Percentiles rank a stretch among this genome's conserved stretches.
Conservation (phyloP, 2,113 vertebrate species). For the Oncorhynchus clarkii region DNA sequence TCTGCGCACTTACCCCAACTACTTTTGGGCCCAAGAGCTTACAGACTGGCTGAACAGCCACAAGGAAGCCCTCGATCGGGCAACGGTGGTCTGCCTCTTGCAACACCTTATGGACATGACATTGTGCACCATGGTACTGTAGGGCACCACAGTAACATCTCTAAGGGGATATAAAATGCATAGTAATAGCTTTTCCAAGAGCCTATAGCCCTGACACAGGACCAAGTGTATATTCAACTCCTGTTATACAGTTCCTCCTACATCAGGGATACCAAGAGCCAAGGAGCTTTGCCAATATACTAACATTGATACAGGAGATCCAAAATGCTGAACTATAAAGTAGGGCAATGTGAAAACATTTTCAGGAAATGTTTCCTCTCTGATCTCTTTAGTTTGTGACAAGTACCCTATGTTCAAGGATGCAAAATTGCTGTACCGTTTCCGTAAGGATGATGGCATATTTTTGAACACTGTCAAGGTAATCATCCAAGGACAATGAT, state of each 20-base stretch:
- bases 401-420: slow-evolving; percentile 82
- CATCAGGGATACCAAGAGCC: too few relatives aligned
- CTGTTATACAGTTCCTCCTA: background rate
- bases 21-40: slow-evolving; percentile 84
- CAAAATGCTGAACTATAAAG: background rate
- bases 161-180: background rate
- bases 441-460: slow-evolving; percentile 86
- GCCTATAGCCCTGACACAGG: background rate
- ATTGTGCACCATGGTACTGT: slow-evolving; percentile 83
- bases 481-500: slow-evolving; percentile 79
- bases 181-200: too few relatives aligned
- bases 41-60: slow-evolving; percentile 81
- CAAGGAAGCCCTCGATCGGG: slow-evolving; percentile 80
- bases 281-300: background rate
- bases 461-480: slow-evolving; percentile 83
- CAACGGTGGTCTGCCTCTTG: slow-evolving; percentile 77
- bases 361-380: background rate
- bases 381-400: slow-evolving; percentile 76
- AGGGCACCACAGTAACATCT: slow-evolving; percentile 29
- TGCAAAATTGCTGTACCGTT: slow-evolving; percentile 84
- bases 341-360: background rate
- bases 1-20: slow-evolving; percentile 83
- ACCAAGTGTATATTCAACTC: background rate
- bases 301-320: background rate
- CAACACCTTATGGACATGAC: slow-evolving; percentile 87